Percentiles rank a stretch among this genome's conserved stretches.
Conservation (phyloP, 2,113 vertebrate species). For the Campylorhamphus procurvoides region DNA sequence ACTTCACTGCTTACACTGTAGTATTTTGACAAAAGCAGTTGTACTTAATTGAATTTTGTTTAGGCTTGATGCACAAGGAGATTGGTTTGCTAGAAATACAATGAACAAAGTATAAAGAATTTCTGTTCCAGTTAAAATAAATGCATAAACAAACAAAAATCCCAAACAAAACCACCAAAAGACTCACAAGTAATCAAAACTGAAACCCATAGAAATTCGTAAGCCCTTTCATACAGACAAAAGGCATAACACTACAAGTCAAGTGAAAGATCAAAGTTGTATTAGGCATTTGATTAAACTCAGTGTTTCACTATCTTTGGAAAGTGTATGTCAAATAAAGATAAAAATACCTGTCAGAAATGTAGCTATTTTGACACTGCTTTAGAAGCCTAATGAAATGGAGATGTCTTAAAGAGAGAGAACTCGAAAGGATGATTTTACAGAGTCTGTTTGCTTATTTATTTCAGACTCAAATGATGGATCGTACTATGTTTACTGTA, state of each 20-base stretch:
- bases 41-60: neutral
- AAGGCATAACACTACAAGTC: neutral
- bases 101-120: neutral
- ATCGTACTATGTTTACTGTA: neutral
- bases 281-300: neutral
- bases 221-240: neutral
- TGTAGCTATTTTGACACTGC: fast-evolving
- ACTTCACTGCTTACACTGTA: neutral
- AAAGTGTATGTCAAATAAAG: neutral
- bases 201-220: neutral
- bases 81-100: neutral
- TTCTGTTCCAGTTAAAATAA: neutral
- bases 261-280: neutral
- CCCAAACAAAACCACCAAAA: neutral
- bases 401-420: neutral
- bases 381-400: neutral
- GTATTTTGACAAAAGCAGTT: neutral
- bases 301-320: neutral
- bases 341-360: neutral
- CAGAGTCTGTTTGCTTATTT: neutral
- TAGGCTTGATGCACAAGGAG: neutral
- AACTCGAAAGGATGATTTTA: neutral
- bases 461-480: neutral
- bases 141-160: fast-evolving
- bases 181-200: neutral